A percentile compares a stretch with the other conserved stretches of the same genome.
Conservation (phyloP, 2,113 vertebrate species). For the Nanger granti region DNA sequence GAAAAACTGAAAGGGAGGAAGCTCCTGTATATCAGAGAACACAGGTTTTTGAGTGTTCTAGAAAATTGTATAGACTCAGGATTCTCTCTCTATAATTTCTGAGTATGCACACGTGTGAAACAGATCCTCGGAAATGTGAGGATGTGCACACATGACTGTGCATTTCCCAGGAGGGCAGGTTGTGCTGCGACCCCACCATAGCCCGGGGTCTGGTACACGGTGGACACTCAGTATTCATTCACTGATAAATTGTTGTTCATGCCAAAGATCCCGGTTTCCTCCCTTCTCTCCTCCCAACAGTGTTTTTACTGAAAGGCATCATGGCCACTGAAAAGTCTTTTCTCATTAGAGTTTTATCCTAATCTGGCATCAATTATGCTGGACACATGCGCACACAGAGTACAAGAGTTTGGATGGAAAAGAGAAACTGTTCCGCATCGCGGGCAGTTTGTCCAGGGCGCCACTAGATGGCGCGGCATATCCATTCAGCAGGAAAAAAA, state of each 20-base stretch:
- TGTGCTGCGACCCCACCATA: fast-evolving
- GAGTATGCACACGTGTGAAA: not conserved
- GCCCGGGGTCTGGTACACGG: fast-evolving
- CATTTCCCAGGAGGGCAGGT: not conserved
- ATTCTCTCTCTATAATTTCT: not conserved
- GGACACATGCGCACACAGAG: not conserved
- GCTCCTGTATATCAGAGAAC: not conserved
- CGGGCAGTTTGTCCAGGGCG: fast-evolving
- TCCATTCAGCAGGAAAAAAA: not conserved
- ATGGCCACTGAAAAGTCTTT: not conserved
- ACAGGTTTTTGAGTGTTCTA: not conserved
- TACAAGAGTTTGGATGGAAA: not conserved
- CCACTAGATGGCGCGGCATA: constrained; percentile 73
- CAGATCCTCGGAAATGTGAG: no score
- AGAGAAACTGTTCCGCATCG: fast-evolving
- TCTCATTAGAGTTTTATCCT: not conserved
- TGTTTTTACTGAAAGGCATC: not conserved
- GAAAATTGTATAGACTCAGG: not conserved
- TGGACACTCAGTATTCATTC: not conserved
- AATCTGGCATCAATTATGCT: not conserved
- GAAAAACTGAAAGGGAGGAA: not conserved
- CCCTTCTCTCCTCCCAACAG: not conserved
- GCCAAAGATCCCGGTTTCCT: not conserved
- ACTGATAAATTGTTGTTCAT: not conserved
- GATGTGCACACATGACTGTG: no score